These are phyloP conservation scores for Bubalus kerabau DNA, from an alignment of 2,113 vertebrate genomes.

Conservation along the genomic window DNA sequence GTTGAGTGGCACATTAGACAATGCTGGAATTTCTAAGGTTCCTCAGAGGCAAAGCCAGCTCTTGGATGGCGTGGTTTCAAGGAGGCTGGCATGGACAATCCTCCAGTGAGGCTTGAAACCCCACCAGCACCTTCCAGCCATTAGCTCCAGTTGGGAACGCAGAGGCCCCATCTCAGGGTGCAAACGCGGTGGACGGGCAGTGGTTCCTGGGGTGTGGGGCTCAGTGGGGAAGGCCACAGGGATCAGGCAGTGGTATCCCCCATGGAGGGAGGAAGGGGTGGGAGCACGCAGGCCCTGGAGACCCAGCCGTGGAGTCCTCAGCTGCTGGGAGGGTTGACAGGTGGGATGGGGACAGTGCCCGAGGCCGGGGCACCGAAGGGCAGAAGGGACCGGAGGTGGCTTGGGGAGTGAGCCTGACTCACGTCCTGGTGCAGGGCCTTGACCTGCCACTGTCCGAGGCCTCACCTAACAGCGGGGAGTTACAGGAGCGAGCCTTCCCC, in stretches of 20 bases:
- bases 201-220: neutral
- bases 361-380: neutral
- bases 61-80: neutral
- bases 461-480: rapidly evolving
- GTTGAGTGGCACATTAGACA: neutral
- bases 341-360: rapidly evolving
- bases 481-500: neutral
- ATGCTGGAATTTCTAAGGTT: neutral
- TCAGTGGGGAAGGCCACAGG: rapidly evolving
- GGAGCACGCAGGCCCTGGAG: rapidly evolving
- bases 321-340: too few relatives aligned
- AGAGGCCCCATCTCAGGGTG: rapidly evolving
- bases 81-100: neutral
- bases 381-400: too few relatives aligned
- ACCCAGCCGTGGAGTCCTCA: rapidly evolving
- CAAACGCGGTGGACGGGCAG: rapidly evolving
- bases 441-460: neutral
- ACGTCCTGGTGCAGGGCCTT: neutral
- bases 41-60: neutral
- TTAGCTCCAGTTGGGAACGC: neutral
- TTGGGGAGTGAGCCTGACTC: too few relatives aligned
- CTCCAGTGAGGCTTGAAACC: neutral
- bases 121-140: neutral
- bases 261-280: rapidly evolving
- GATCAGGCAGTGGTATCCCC: rapidly evolving